Conservation (phyloP, 2,797 vertebrate genomes). For the Premnoplex brunnescens region DNA sequence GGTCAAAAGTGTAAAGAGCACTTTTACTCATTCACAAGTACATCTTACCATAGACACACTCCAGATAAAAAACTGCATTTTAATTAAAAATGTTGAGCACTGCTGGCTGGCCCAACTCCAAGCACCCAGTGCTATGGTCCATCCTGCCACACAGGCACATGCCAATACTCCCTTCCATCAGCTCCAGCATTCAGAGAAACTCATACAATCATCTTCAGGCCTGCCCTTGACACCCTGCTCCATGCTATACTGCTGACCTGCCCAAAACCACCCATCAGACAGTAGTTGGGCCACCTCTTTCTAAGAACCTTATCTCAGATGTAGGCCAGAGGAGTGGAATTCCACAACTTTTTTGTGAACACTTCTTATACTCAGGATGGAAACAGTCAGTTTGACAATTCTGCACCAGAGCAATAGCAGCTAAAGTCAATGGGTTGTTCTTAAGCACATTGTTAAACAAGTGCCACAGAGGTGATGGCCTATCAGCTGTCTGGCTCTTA, state of each 20-base stretch:
- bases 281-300: neutral
- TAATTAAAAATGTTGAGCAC: neutral
- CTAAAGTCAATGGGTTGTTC: neutral
- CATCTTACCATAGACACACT: neutral
- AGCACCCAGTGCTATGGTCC: accelerated
- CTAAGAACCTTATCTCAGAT: neutral
- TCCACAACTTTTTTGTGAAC: neutral
- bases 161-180: neutral
- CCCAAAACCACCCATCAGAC: neutral
- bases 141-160: neutral
- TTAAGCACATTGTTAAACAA: neutral
- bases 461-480: neutral
- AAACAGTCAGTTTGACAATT: neutral
- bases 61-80: neutral
- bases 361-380: neutral
- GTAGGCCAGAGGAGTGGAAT: neutral
- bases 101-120: neutral
- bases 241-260: neutral
- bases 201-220: accelerated
- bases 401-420: neutral
- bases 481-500: neutral
- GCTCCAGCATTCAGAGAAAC: neutral
- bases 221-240: neutral
- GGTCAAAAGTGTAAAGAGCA: neutral
- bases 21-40: neutral